Evolutionary conservation across 2,888 invertebrate genomes (phyloP).

Genomic region (Rhagonycha lutea): DNA sequence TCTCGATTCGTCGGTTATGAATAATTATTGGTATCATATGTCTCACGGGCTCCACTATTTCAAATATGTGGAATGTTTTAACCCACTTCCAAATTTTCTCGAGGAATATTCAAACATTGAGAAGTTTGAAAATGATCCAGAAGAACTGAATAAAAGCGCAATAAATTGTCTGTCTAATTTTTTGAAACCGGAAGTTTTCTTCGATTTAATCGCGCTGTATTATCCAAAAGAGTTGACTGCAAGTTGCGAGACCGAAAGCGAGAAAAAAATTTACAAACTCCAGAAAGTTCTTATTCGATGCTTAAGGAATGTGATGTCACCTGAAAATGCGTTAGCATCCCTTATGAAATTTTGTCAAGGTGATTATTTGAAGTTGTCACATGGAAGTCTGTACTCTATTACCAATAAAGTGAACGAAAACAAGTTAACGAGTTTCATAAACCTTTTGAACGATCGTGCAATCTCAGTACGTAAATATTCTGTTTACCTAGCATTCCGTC

Average conservation of each 20-base stretch:
- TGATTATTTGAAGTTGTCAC: slow-evolving; percentile 17
- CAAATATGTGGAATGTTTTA: neutral
- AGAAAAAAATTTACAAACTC: neutral
- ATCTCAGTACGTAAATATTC: slow-evolving; percentile 19
- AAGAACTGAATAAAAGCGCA: neutral
- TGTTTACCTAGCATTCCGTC: slow-evolving; percentile 6
- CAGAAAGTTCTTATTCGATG: neutral
- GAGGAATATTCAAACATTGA: neutral
- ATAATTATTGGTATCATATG: neutral
- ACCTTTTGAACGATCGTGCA: slow-evolving; percentile 2
- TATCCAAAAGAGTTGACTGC: neutral
- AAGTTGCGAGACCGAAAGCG: neutral
- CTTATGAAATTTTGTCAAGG: slow-evolving; percentile 15
- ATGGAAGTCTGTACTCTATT: slow-evolving; percentile 6
- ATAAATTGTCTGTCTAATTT: neutral
- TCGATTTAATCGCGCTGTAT: neutral
- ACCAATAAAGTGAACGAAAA: slow-evolving; percentile 10
- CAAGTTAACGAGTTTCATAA: neutral
- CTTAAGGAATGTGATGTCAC: neutral
- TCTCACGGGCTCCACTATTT: neutral
- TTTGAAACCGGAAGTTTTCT: neutral
- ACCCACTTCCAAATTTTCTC: neutral
- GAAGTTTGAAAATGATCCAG: neutral
- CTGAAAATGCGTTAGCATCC: neutral
- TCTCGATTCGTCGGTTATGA: neutral